Conservation (phyloP, 2,797 vertebrate genomes). For the Rhinoraja longicauda region DNA sequence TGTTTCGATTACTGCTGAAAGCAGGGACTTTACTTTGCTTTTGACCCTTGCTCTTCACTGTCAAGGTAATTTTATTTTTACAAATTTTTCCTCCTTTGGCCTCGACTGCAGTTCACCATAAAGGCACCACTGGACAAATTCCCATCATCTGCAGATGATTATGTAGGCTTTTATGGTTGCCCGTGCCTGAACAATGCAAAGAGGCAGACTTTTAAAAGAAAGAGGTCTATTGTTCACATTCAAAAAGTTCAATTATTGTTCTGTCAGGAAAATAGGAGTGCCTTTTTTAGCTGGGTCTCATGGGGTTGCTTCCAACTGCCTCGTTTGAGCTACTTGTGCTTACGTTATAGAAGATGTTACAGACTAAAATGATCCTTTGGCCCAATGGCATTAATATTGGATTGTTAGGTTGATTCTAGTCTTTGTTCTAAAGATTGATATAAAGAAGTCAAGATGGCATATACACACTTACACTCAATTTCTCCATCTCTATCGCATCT, state of each 20-base stretch:
- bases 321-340: slow-evolving; percentile 3
- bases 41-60: slow-evolving; percentile 77
- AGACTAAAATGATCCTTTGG: background rate
- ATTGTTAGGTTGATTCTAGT: slow-evolving; percentile 3
- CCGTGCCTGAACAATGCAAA: slow-evolving; percentile 20
- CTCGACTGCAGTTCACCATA: slow-evolving; percentile 65
- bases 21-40: slow-evolving; percentile 74
- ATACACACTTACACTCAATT: too few species aligned
- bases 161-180: slow-evolving; percentile 51
- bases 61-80: slow-evolving; percentile 85
- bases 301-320: slow-evolving; percentile 13
- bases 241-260: slow-evolving; percentile 30
- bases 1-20: slow-evolving; percentile 86
- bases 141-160: slow-evolving; percentile 71
- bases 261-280: slow-evolving; percentile 32
- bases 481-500: too few species aligned
- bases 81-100: slow-evolving; percentile 79
- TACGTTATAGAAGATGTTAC: background rate
- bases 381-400: background rate
- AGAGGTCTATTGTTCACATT: slow-evolving; percentile 15
- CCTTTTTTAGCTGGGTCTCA: slow-evolving; percentile 5
- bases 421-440: background rate
- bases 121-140: slow-evolving; percentile 71
- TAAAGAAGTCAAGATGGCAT: background rate
- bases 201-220: slow-evolving; percentile 31